Base-by-base conservation (phyloP, 2,797 vertebrate species). In the Rhinoraja longicauda region DNA sequence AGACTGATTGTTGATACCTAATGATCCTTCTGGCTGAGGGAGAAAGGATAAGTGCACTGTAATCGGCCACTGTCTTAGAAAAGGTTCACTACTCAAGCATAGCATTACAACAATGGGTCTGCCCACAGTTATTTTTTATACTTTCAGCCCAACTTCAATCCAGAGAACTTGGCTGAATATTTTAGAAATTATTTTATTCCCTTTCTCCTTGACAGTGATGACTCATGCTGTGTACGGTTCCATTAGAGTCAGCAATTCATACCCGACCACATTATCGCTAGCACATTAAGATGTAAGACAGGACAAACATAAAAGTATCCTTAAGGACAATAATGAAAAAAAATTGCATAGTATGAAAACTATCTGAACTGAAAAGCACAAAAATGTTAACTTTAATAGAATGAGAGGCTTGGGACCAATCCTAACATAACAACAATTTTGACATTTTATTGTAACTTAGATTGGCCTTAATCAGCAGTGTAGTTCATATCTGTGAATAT, bases 351-450 rank as follows among this genome's bases (percentile, higher is more conserved):
- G 90, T 73, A 92, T 92, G 24, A 75, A 75, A 92, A 92, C 39
- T 73, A 92, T 75, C 39, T 24, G 10, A 75, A n/a, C 39, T 57
- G 57, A 57, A 75, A 57, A 10, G 70, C 92, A 57, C 29, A 75
- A 92, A 75, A 92, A 75, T 92, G 67, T 26, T 92, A 72, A 91
- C 12, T 73, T 92, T 92, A 92, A 92, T 75, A 92, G 64, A 91
- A 45, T 70, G 29, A n/a, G 67, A 91, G 19, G 64, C 45, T 91
- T 91, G 88, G 57, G 70, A 29, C 24, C 57, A 17, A n/a, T 75
- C 70, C 90, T 92, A 75, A 92, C 73, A 53, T 92, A 92, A 92
- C 70, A 73, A 21, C 24, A 53, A 72, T n/a, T 29, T 75, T 72
- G 36, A 92, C 70, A 92, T 92, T 92, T 73, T 73, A 92, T 92